Evolutionary conservation across 2,113 vertebrate genomes (phyloP), one percentile per base, ranked within the genome.

Genomic region (Lasiurus borealis): DNA sequence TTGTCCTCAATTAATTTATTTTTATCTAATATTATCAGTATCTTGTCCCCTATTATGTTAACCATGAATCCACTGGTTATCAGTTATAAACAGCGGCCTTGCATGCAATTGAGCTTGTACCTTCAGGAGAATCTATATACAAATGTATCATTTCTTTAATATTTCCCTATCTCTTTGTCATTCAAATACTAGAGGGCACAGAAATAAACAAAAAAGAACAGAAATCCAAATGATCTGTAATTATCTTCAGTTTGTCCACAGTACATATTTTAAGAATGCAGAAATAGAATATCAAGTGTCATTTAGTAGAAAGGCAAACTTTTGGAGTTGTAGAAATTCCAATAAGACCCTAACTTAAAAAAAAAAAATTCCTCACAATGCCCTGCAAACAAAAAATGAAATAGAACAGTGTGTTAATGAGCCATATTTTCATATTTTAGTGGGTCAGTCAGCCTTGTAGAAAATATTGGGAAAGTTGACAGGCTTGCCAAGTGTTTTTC

Each of bases 171-270:
- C 9, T 5, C 4, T 48, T 64, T 92, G 68, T 75, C 19, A 90
- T 62, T 92, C 25, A 88, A 77, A 88, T 50, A 87, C 75, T 29
- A 87, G 14, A 68, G 2, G 11, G 16, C 46, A 95, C 4, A 80
- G 44, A 93, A 71, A 91, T 5, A 81, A 96, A 84, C 2, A 85
- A 88, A 68, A 85, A 93, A 21, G 44, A 85, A 5, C 2, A 85
- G 14, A 94, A 95, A 62, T 85, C 59, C 91, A 81, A 90, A 92
- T 91, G 46, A 82, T 50, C 31, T 69, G 5, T 44, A 85, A 82
- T 78, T 88, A 91, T 31, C 25, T 75, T 88, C 13, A 76, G 27
- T 46, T 88, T 81, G 8, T n/a, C 52, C 76, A 62, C 0, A 68
- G 23, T 5, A 62, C 90, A 18, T 91, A 40, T 36, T 50, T 94